phyloP scores from a whole-genome alignment of 2,113 vertebrate species.

The Macrotus californicus region DNA sequence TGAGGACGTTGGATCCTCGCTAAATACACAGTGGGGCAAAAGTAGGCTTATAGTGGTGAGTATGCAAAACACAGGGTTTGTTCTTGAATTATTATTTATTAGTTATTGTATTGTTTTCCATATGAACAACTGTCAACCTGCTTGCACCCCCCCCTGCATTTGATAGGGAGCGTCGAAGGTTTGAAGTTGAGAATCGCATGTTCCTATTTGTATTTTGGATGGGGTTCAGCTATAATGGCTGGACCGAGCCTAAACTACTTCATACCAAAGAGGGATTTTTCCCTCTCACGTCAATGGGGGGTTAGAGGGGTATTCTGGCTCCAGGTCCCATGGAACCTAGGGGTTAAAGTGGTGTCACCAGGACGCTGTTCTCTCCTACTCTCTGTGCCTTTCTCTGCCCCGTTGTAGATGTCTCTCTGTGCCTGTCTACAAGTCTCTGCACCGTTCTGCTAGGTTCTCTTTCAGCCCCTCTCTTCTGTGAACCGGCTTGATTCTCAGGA shows the following conservation, averaged over 20 bases:
- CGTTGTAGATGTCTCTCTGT: neutral
- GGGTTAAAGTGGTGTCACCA: neutral
- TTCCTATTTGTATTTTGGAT: slow-evolving; percentile 11
- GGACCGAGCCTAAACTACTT: neutral
- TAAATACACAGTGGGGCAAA: neutral
- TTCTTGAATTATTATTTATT: neutral
- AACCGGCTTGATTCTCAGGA: neutral
- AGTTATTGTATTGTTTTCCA: neutral
- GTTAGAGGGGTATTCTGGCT: neutral
- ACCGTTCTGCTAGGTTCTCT: neutral
- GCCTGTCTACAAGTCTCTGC: neutral
- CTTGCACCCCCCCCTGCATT: neutral
- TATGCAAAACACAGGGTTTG: neutral
- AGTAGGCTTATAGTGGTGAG: neutral
- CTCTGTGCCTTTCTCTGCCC: neutral
- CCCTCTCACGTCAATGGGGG: neutral
- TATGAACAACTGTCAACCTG: neutral
- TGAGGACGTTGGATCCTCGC: neutral
- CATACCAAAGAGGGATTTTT: neutral
- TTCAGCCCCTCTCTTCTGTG: neutral
- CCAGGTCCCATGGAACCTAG: neutral
- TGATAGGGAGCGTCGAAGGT: neutral
- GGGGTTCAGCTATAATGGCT: neutral
- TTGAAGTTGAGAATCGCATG: neutral
- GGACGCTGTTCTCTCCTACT: neutral